Evolutionary conservation across 2,888 invertebrate species (phyloP).

Genomic region (Spatulosminthurus flaviceps): DNA sequence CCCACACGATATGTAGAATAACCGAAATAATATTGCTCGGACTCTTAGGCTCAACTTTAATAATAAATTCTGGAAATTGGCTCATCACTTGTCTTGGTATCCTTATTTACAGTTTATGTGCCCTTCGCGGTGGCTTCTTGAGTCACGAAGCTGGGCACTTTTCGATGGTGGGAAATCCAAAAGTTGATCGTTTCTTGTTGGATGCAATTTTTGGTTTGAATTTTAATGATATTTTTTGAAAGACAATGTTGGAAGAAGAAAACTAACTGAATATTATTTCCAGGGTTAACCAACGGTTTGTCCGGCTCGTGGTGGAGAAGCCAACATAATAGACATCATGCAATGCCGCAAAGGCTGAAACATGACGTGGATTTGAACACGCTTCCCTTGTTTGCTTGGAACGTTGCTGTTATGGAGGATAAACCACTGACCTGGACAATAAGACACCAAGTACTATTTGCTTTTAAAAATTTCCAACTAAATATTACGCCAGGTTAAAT

Average conservation of each 20-base stretch:
- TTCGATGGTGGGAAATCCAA: not conserved
- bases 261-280: too few species aligned
- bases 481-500: too few species aligned
- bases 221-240: too few species aligned
- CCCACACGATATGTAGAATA: too few species aligned
- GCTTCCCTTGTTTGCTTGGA: conserved; percentile 55
- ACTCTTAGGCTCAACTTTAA: not conserved
- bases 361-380: conserved; percentile 60
- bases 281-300: too few species aligned
- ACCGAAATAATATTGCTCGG: too few species aligned
- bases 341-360: conserved; percentile 59
- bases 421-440: conserved; percentile 52
- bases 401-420: conserved; percentile 3
- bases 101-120: too few species aligned
- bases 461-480: too few species aligned
- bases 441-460: conserved; percentile 30
- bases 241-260: too few species aligned
- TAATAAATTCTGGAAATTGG: not conserved
- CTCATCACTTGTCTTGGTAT: not conserved
- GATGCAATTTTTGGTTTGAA: too few species aligned
- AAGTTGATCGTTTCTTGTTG: not conserved
- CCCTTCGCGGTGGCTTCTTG: not conserved
- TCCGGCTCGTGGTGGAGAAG: conserved; percentile 58
- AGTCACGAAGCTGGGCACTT: not conserved
- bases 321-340: conserved; percentile 60